phyloP scores from a whole-genome alignment of 23 tunicate species.

The Oikopleura vanhoeffeni region DNA sequence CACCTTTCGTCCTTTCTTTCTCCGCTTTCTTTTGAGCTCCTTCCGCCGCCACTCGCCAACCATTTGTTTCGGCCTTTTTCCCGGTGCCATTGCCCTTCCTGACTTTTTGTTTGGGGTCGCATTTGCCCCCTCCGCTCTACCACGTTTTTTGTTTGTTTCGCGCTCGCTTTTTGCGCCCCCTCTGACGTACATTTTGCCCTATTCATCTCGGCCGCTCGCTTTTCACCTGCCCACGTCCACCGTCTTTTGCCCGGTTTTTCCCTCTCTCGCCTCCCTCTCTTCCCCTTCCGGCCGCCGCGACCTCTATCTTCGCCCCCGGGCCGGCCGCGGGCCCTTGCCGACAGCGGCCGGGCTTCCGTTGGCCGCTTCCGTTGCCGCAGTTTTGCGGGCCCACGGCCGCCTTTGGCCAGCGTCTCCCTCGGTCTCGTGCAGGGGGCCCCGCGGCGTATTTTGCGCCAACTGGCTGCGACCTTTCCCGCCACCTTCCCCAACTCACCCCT shows the following conservation, averaged over 20 bases:
- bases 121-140: neutral
- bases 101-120: neutral
- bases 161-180: neutral
- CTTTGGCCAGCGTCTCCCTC: neutral
- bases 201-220: neutral
- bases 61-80: neutral
- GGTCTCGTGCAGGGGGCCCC: neutral
- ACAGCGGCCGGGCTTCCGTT: neutral
- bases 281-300: neutral
- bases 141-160: neutral
- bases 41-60: neutral
- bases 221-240: neutral
- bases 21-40: neutral
- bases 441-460: neutral
- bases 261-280: neutral
- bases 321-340: neutral
- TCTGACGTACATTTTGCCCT: neutral
- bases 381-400: neutral
- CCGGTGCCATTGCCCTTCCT: neutral
- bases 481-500: neutral
- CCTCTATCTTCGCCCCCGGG: neutral
- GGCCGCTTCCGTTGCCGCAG: neutral
- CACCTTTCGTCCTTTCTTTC: neutral
- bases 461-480: neutral
- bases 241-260: neutral